These are phyloP conservation scores for Heliornis fulica DNA, from an alignment of 2,113 vertebrate genomes.

Conservation along the genomic window DNA sequence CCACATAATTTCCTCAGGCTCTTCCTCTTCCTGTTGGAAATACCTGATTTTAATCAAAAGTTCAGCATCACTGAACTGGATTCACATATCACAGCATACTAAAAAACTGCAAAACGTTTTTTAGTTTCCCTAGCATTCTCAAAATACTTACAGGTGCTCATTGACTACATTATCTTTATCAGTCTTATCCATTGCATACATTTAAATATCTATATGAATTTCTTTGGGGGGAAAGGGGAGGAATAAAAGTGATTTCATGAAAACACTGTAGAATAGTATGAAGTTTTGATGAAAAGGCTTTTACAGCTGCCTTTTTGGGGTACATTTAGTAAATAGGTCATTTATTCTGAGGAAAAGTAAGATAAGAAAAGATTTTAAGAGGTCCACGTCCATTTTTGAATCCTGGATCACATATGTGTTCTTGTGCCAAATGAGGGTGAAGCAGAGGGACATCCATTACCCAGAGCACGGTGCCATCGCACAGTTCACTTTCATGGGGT, in stretches of 20 bases:
- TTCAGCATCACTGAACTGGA: neutral
- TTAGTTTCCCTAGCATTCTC: neutral
- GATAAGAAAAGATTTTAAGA: neutral
- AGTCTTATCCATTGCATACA: neutral
- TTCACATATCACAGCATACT: neutral
- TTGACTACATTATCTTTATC: neutral
- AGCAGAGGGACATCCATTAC: neutral
- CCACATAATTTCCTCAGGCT: neutral
- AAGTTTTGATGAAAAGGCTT: neutral
- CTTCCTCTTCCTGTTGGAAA: neutral
- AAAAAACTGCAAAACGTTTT: neutral
- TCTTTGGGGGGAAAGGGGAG: fast-evolving
- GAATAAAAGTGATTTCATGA: neutral
- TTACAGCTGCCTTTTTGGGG: neutral
- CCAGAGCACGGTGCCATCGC: neutral
- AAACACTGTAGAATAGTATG: neutral
- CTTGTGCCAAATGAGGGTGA: neutral
- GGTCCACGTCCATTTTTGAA: neutral
- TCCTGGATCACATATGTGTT: neutral
- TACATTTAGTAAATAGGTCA: neutral
- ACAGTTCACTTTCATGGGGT: neutral
- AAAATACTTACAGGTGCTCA: neutral
- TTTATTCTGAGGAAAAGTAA: neutral
- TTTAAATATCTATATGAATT: neutral
- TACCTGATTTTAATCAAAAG: neutral